These are phyloP conservation scores for Pollenia amentaria DNA, from an alignment of 2,888 invertebrate species.

Conservation along the genomic window DNA sequence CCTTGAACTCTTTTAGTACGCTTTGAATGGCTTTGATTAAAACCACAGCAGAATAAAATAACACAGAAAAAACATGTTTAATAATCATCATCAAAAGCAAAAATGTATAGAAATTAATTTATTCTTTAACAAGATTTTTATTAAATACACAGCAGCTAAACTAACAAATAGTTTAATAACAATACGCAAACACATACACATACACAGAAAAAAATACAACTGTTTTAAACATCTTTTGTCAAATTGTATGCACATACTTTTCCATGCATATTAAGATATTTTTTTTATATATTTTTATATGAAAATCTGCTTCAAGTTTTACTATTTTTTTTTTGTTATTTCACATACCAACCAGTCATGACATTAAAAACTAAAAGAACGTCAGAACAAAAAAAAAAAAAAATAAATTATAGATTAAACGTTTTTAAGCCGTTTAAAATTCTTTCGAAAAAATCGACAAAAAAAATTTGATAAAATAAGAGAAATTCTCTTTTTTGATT, in stretches of 20 bases:
- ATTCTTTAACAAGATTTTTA: constrained; percentile 22
- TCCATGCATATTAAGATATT: constrained; percentile 25
- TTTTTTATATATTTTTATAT: constrained; percentile 4
- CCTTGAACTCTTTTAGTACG: constrained; percentile 39
- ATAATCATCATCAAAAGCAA: constrained; percentile 20
- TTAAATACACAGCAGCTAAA: constrained; percentile 19
- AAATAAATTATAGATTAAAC: constrained; percentile 53
- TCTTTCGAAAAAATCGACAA: constrained; percentile 68
- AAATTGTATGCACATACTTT: constrained; percentile 57
- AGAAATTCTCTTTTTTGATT: constrained; percentile 30
- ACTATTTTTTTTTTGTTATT: background rate
- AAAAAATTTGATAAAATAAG: constrained; percentile 53
- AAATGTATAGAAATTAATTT: constrained; percentile 13
- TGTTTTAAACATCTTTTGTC: constrained; percentile 56
- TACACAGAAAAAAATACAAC: background rate
- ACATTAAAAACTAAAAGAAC: constrained; percentile 45
- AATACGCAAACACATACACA: constrained; percentile 30
- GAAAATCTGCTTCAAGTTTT: constrained; percentile 38
- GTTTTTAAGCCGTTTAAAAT: constrained; percentile 63
- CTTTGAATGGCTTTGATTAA: constrained; percentile 26
- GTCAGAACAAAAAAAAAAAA: constrained; percentile 12
- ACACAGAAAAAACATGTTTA: constrained; percentile 2
- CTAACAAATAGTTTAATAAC: constrained; percentile 52
- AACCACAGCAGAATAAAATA: constrained; percentile 13
- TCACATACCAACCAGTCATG: constrained; percentile 47